Conservation (phyloP, 2,797 vertebrate genomes). For the Pygocentrus nattereri region DNA sequence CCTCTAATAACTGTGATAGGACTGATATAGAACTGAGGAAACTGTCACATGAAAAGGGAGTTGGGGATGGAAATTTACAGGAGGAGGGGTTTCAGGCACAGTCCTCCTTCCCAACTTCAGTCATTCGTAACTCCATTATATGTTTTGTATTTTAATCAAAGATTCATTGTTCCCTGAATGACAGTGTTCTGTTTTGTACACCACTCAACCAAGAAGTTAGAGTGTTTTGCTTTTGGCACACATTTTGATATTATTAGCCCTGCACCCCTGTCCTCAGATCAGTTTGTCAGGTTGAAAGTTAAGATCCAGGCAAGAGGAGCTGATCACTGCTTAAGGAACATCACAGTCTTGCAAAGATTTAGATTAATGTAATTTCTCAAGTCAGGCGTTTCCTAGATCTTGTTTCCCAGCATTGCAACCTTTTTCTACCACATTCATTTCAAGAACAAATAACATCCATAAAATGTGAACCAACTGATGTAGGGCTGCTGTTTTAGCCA, state of each 20-base stretch:
- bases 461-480: not conserved
- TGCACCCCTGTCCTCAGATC: not conserved
- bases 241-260: not conserved
- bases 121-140: too few species aligned
- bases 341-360: not conserved
- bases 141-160: not conserved
- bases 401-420: not conserved
- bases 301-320: not conserved
- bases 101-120: too few species aligned
- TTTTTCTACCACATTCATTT: not conserved
- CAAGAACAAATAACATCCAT: not conserved
- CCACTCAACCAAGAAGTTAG: not conserved
- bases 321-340: not conserved
- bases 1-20: too few species aligned
- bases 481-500: not conserved
- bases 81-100: too few species aligned
- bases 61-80: too few species aligned
- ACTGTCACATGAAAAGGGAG: too few species aligned
- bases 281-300: not conserved
- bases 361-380: not conserved
- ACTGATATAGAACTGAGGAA: too few species aligned
- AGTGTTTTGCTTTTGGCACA: not conserved
- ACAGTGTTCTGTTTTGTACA: not conserved
- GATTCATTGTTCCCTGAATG: not conserved
- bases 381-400: not conserved